A percentile compares a stretch with the other conserved stretches of the same genome.
phyloP scores from a whole-genome alignment of 2,888 invertebrate species.

The Gymnocheta viridis region DNA sequence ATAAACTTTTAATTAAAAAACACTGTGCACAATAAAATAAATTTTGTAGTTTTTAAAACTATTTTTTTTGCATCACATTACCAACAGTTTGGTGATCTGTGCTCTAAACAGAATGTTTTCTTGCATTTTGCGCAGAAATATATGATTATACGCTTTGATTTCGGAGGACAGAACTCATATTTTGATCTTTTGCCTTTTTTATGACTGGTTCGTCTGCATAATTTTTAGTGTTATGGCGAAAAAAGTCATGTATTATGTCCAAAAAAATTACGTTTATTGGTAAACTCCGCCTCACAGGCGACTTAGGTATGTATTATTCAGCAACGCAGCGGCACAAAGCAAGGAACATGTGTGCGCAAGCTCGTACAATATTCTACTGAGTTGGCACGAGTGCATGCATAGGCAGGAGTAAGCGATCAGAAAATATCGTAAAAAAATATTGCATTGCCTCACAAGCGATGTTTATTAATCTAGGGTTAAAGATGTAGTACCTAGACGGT shows the following conservation, averaged over 20 bases:
- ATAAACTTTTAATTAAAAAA: neutral
- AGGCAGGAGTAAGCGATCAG: neutral
- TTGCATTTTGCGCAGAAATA: slow-evolving; percentile 15
- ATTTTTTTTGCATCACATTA: slow-evolving; percentile 29
- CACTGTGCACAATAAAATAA: neutral
- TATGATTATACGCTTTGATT: neutral
- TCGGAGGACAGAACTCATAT: slow-evolving; percentile 12
- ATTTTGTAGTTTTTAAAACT: slow-evolving; percentile 13
- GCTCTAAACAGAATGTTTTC: slow-evolving; percentile 35
- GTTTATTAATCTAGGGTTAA: neutral
- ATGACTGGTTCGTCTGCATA: neutral
- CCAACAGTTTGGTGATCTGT: slow-evolving; percentile 33
- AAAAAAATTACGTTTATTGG: slow-evolving; percentile 27
- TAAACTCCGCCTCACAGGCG: slow-evolving; percentile 25
- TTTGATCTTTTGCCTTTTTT: slow-evolving; percentile 22
- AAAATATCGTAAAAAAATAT: slow-evolving; percentile 1
- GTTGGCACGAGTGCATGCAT: neutral
- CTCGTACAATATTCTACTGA: slow-evolving; percentile 11
- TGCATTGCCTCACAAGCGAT: slow-evolving; percentile 2
- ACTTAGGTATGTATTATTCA: neutral
- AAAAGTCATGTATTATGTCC: neutral
- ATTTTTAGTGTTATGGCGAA: too few species aligned
- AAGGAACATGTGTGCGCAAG: neutral
- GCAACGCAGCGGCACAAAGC: neutral
- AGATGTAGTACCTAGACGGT: too few species aligned